These are phyloP conservation scores for Labeo catla DNA, from an alignment of 2,113 vertebrate genomes.

Conservation along the genomic window DNA sequence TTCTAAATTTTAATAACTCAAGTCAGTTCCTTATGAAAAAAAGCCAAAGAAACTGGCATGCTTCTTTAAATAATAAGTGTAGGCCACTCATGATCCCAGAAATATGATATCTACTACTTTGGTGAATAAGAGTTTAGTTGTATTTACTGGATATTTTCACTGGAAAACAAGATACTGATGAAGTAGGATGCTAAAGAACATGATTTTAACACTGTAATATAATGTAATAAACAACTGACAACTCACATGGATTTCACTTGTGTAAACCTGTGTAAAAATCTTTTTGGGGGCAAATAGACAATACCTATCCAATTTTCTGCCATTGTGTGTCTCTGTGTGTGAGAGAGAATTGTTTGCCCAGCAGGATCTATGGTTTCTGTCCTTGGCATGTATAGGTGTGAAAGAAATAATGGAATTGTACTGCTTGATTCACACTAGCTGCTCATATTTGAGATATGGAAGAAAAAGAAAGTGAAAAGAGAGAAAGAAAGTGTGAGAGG, in stretches of 20 bases:
- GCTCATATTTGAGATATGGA: not conserved
- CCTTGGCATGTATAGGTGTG: not conserved
- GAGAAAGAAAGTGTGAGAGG: not conserved
- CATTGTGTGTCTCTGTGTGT: not conserved
- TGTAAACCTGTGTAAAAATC: not conserved
- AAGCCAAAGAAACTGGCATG: too few relatives aligned
- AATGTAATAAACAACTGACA: not conserved
- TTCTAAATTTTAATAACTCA: too few relatives aligned
- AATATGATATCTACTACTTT: too few relatives aligned
- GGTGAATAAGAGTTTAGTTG: too few relatives aligned
- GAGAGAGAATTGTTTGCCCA: not conserved
- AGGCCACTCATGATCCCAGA: too few relatives aligned
- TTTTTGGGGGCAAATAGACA: not conserved
- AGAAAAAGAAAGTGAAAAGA: not conserved
- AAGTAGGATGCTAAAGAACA: not conserved
- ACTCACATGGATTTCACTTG: not conserved
- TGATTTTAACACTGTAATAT: not conserved
- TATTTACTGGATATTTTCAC: too few relatives aligned
- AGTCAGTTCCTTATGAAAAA: too few relatives aligned
- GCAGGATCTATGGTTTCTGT: slow-evolving; percentile 7
- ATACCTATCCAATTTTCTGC: not conserved
- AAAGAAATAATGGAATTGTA: not conserved
- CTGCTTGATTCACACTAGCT: slow-evolving; percentile 1
- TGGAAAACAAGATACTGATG: too few relatives aligned
- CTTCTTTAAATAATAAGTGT: too few relatives aligned